These are phyloP conservation scores for Semnornis frantzii DNA, from an alignment of 2,113 vertebrate genomes.

Conservation along the genomic window DNA sequence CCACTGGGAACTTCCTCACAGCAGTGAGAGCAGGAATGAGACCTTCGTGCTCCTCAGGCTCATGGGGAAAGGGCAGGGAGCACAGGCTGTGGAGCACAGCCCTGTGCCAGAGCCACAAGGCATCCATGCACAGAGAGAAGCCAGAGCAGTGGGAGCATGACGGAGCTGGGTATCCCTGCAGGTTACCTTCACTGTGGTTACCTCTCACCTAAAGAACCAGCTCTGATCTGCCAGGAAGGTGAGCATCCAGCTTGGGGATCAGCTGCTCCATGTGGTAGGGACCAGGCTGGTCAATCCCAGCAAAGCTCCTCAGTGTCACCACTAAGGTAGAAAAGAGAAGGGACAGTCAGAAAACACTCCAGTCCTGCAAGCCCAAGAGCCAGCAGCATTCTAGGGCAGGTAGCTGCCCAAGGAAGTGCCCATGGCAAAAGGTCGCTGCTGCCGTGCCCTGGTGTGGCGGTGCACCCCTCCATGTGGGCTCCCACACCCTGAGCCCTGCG, in stretches of 20 bases:
- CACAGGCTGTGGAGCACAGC: neutral
- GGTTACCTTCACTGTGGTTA: neutral
- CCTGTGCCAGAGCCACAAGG: neutral
- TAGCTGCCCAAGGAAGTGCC: neutral
- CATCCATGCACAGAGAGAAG: neutral
- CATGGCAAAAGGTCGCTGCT: rapidly evolving
- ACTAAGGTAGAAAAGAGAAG: neutral
- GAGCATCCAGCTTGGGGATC: neutral
- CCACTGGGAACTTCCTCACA: neutral
- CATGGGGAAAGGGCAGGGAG: rapidly evolving
- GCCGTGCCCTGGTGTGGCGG: neutral
- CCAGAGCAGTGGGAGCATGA: rapidly evolving
- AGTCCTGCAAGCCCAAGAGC: neutral
- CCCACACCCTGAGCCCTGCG: neutral
- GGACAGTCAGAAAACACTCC: neutral
- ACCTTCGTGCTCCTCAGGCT: neutral
- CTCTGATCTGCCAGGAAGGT: neutral
- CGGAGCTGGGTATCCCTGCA: neutral
- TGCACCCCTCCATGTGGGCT: neutral
- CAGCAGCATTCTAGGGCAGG: neutral
- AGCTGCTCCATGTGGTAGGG: neutral
- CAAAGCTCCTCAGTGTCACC: neutral
- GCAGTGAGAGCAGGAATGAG: neutral
- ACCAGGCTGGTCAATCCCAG: neutral
- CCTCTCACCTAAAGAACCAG: rapidly evolving